These are phyloP conservation scores for Amphipoea lucens DNA, from an alignment of 2,888 invertebrate genomes.

Conservation along the genomic window DNA sequence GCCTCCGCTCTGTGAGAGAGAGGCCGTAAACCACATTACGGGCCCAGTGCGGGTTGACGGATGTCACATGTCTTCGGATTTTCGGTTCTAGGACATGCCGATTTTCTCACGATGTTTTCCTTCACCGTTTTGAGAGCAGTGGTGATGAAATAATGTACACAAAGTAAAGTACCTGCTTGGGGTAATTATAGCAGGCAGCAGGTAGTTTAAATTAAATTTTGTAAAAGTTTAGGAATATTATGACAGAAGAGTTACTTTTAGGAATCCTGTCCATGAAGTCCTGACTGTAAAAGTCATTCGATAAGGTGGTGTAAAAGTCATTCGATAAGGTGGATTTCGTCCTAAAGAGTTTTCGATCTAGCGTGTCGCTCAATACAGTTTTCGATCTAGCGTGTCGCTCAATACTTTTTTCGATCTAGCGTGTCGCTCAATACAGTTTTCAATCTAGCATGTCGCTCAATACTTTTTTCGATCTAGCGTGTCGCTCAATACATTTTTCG, in stretches of 20 bases:
- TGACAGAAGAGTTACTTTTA: background rate
- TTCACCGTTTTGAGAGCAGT: background rate
- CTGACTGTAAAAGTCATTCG: background rate
- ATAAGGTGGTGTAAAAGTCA: background rate
- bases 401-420: no score
- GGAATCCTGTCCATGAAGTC: background rate
- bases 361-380: no score
- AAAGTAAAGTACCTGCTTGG: background rate
- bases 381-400: no score
- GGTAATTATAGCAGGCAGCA: no score
- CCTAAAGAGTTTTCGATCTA: background rate
- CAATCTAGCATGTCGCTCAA: no score
- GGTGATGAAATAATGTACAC: no score
- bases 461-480: no score
- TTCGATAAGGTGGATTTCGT: background rate
- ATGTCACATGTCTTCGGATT: background rate
- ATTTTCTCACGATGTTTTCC: background rate
- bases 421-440: no score
- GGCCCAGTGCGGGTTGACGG: background rate
- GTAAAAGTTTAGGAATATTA: background rate
- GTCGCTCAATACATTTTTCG: no score
- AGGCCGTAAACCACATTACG: background rate
- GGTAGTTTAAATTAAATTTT: background rate
- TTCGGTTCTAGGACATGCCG: background rate
- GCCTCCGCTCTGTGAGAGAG: no score